These are phyloP conservation scores for Atractosteus spatula DNA, from an alignment of 2,113 vertebrate genomes.

Conservation along the genomic window DNA sequence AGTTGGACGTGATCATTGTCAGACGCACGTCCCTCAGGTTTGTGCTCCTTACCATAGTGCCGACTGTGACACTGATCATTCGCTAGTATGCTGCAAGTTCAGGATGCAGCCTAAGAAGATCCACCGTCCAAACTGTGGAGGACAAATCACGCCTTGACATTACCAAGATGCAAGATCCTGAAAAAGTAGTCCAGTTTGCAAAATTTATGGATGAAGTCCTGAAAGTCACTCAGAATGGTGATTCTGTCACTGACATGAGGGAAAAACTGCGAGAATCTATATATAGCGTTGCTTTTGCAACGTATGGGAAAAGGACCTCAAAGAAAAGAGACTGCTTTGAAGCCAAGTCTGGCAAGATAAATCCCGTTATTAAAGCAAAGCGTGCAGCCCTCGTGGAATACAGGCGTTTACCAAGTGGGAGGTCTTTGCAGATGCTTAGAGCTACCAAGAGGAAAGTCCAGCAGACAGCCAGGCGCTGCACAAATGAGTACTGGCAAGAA, in stretches of 20 bases:
- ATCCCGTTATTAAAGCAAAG: neutral
- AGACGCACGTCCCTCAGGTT: neutral
- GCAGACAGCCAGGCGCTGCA: neutral
- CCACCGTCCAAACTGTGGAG: too few species aligned
- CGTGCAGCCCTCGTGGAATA: neutral
- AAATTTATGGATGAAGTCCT: neutral
- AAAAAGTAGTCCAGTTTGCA: neutral
- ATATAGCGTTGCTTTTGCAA: neutral
- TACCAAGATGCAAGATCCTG: neutral
- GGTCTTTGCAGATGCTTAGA: neutral
- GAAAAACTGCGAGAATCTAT: neutral
- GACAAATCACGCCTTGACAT: neutral
- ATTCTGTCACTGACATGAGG: neutral
- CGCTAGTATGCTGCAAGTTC: too few species aligned
- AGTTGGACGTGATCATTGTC: constrained; percentile 4
- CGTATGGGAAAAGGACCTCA: neutral
- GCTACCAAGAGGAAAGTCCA: neutral
- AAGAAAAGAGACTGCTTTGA: neutral
- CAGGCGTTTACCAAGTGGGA: neutral
- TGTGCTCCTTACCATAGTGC: too few species aligned
- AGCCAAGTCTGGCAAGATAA: neutral
- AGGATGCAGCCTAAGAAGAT: too few species aligned
- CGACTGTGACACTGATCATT: too few species aligned
- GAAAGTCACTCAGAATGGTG: neutral
- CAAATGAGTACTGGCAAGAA: neutral